A percentile compares a stretch with the other conserved stretches of the same genome.
phyloP scores from a whole-genome alignment of 2,113 vertebrate species.

The Neodontobutis hainanensis region DNA sequence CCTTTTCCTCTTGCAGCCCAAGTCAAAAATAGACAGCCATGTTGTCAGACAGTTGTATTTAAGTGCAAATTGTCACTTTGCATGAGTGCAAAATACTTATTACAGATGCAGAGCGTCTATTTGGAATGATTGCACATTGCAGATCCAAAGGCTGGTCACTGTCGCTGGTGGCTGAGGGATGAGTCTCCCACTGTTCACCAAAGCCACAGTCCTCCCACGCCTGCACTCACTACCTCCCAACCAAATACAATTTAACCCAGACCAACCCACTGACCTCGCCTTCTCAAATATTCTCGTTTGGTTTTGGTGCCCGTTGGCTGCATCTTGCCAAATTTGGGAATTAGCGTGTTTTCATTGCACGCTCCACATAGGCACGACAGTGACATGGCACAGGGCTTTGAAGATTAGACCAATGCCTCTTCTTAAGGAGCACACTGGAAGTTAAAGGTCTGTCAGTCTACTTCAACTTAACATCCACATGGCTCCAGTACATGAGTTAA shows the following conservation, averaged over 20 bases:
- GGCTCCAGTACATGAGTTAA: no score
- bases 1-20: conserved; percentile 19
- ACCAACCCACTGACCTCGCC: conserved; percentile 61
- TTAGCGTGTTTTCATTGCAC: conserved; percentile 15
- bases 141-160: conserved; percentile 66
- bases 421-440: not conserved
- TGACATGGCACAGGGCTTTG: not conserved
- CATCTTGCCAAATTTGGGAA: conserved; percentile 38
- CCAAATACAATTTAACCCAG: conserved; percentile 40
- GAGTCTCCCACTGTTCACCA: conserved; percentile 46
- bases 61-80: conserved; percentile 74
- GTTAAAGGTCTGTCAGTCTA: not conserved
- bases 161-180: conserved; percentile 65
- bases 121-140: conserved; percentile 77
- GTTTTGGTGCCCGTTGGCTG: conserved; percentile 29
- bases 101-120: conserved; percentile 74
- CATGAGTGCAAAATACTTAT: conserved; percentile 71
- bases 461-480: not conserved
- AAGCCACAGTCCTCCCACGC: conserved; percentile 74
- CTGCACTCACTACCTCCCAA: conserved; percentile 58
- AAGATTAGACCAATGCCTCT: conserved; percentile 3
- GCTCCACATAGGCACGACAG: not conserved
- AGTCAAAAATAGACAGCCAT: conserved; percentile 60
- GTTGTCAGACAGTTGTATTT: conserved; percentile 66
- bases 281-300: conserved; percentile 59